Conservation (phyloP, 2,113 vertebrate genomes). For the Sciurus niger region DNA sequence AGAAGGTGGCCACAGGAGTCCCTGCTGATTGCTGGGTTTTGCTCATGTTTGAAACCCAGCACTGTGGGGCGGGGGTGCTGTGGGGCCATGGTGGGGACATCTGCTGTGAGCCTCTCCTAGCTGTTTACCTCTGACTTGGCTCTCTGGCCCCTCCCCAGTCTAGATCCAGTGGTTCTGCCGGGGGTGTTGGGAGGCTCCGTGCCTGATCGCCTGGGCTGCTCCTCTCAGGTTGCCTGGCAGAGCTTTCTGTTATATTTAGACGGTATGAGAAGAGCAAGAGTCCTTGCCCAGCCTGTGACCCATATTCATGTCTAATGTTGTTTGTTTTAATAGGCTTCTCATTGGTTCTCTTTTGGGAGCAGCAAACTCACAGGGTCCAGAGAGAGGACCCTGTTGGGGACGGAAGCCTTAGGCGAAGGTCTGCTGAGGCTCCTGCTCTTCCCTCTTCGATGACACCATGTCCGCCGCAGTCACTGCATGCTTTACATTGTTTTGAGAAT, state of each 20-base stretch:
- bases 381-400: conserved; percentile 25
- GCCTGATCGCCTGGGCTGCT: background rate
- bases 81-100: background rate
- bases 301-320: conserved; percentile 82
- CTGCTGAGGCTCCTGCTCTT: background rate
- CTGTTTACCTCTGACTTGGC: background rate
- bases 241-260: conserved; percentile 84
- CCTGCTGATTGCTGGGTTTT: background rate
- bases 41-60: background rate
- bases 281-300: conserved; percentile 79
- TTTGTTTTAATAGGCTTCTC: conserved; percentile 71
- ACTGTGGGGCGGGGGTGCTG: rapidly evolving
- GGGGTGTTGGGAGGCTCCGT: background rate
- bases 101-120: background rate
- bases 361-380: conserved; percentile 59
- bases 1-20: background rate
- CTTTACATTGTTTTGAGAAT: background rate
- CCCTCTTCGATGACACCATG: background rate
- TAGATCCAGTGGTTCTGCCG: background rate
- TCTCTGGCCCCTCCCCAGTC: background rate
- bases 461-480: background rate
- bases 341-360: conserved; percentile 82
- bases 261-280: conserved; percentile 80
- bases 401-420: background rate
- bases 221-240: conserved; percentile 66